Percentiles rank a stretch among this genome's conserved stretches.
These are phyloP conservation scores for Heteractis magnifica DNA, from an alignment of 92 coral and sea anemone species.

Conservation along the genomic window DNA sequence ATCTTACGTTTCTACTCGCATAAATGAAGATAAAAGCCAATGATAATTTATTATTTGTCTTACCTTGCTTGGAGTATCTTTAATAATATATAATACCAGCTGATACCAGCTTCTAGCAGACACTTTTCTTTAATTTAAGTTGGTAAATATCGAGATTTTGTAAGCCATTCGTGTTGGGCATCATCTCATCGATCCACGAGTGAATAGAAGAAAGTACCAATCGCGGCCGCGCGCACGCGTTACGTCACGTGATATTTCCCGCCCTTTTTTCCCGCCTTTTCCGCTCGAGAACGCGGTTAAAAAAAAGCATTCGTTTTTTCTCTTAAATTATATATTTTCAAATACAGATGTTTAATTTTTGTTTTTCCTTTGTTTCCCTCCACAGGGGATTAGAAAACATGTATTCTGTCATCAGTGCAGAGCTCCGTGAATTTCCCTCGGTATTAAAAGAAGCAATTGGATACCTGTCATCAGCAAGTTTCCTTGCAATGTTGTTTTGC, in stretches of 20 bases:
- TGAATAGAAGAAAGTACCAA: not conserved
- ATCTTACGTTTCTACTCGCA: not conserved
- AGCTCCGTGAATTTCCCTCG: constrained; percentile 49
- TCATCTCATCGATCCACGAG: not conserved
- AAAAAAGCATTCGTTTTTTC: not conserved
- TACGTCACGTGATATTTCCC: constrained; percentile 1
- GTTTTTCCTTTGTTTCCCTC: not conserved
- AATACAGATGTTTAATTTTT: too few species aligned
- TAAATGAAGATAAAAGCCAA: not conserved
- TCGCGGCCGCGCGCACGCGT: constrained; percentile 6
- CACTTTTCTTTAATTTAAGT: not conserved
- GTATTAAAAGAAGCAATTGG: constrained; percentile 54
- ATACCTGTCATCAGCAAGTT: constrained; percentile 77
- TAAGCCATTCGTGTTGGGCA: not conserved
- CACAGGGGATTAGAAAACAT: constrained; percentile 54
- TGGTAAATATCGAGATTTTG: not conserved
- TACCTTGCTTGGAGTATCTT: not conserved
- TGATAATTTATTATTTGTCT: not conserved
- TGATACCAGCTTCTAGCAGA: not conserved
- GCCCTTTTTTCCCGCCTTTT: not conserved
- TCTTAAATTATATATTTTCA: not conserved
- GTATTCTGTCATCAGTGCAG: constrained; percentile 64
- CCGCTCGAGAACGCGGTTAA: not conserved
- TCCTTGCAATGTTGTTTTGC: constrained; percentile 80
- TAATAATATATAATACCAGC: not conserved